Conservation (phyloP, 2,113 vertebrate genomes). For the Microtus ochrogaster region DNA sequence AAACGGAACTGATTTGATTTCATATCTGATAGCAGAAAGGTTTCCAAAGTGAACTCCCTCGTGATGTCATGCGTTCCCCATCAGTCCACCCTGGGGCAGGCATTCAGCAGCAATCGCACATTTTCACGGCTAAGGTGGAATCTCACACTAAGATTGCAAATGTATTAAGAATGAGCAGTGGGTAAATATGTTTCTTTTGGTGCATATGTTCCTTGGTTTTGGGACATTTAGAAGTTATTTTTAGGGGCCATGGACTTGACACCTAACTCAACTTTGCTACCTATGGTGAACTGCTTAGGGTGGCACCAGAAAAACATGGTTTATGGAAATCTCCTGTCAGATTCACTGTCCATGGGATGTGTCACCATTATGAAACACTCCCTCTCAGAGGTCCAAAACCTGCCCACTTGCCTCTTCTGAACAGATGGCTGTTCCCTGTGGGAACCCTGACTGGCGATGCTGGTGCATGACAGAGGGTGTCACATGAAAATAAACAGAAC, state of each 20-base stretch:
- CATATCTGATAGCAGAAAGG: slow-evolving; percentile 21
- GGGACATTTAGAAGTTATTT: slow-evolving; percentile 14
- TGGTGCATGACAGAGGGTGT: background rate
- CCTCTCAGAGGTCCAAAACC: background rate
- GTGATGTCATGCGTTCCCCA: slow-evolving; percentile 18
- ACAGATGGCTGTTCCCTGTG: slow-evolving; percentile 4
- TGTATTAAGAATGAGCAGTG: slow-evolving; percentile 2
- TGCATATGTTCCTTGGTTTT: background rate
- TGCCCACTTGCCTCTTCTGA: background rate
- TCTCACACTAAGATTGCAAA: slow-evolving; percentile 32
- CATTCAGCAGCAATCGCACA: slow-evolving; percentile 32
- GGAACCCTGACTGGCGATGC: background rate
- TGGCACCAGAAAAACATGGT: background rate
- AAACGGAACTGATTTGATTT: slow-evolving; percentile 45
- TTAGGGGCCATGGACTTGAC: background rate
- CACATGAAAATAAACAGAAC: background rate
- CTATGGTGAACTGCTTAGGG: slow-evolving; percentile 12
- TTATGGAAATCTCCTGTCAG: background rate
- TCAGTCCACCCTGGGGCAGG: background rate
- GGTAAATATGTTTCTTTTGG: slow-evolving; percentile 23
- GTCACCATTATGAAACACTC: slow-evolving; percentile 18
- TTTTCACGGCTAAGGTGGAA: background rate
- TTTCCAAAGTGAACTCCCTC: slow-evolving; percentile 35
- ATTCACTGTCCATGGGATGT: background rate
- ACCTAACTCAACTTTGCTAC: background rate